Evolutionary conservation across 2,888 invertebrate genomes (phyloP), one percentile per base, ranked within the genome.

Genomic region (Ectemnius lituratus): DNA sequence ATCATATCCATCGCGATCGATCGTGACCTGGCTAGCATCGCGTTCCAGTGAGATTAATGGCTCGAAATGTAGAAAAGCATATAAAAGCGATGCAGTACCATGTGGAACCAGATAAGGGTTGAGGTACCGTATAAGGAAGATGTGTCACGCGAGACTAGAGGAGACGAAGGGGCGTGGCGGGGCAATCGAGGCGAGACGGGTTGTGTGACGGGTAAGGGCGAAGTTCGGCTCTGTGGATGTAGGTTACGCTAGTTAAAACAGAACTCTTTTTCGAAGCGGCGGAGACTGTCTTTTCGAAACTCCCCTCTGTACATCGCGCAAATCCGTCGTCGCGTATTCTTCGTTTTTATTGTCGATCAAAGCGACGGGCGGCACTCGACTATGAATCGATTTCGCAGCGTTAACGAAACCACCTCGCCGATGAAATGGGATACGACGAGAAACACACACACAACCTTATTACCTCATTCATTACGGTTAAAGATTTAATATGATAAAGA

Each of bases 401-500:
- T 80, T 81, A 77, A 82, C 75, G 67, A 73, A 76, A 79, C 82
- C 83, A 85, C 82, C 83, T 78, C 82, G 84, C 80, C 81, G 83
- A 84, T 81, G 76, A 80, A 85, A 80, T 75, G 69, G 79, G 82
- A 84, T 74, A 75, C 67, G 79, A 82, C 70, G 85, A 80, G 79
- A 86, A 81, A 82, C 85, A 84, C 79, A 87, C 86, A 89, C 87
- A 89, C 89, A 90, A 90, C 90, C 90, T 89, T 90, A 90, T 90
- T 90, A 90, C 90, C 90, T 90, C 90, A 90, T 89, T 89, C 87
- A 89, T 88, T 88, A 90, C 86, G 85, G 88, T 89, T 90, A 89
- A 89, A 89, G 87, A 88, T 88, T 87, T 85, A 86, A 88, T 84
- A 84, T 87, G 86, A 87, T 88, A 85, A 86, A 84, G 80, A 82